Conservation (phyloP, 1,140 invertebrate genomes). For the Drosophila ananassae region DNA sequence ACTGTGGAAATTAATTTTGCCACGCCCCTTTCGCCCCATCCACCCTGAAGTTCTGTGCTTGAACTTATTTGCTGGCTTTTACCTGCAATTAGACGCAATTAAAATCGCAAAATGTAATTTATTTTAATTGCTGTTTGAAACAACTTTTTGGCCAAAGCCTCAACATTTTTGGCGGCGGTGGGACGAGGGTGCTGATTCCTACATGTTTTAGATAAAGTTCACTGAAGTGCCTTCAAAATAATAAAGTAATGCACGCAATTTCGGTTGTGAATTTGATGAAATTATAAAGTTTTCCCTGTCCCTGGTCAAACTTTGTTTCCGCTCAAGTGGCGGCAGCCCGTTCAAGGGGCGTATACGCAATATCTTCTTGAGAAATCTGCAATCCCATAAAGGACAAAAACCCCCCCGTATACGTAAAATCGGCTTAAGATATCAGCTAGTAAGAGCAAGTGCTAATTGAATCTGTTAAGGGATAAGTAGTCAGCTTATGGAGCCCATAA, state of each 20-base stretch:
- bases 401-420: not conserved
- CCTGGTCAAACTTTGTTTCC: constrained; percentile 17
- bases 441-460: constrained; percentile 44
- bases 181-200: constrained; percentile 30
- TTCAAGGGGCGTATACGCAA: constrained; percentile 8
- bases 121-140: constrained; percentile 79
- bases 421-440: constrained; percentile 13
- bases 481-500: constrained; percentile 13
- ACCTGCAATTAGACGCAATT: constrained; percentile 80
- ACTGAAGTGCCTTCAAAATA: constrained; percentile 77
- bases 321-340: constrained; percentile 10
- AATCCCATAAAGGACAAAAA: not conserved
- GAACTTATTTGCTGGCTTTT: constrained; percentile 76
- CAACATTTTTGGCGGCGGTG: constrained; percentile 23
- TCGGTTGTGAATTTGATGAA: constrained; percentile 77
- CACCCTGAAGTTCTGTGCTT: constrained; percentile 58
- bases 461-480: constrained; percentile 28
- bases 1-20: constrained; percentile 74
- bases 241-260: constrained; percentile 80
- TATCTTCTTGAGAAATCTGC: constrained; percentile 11
- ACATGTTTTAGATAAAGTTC: constrained; percentile 76
- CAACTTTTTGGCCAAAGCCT: constrained; percentile 65
- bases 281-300: constrained; percentile 68
- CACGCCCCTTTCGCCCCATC: not conserved
- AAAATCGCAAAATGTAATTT: constrained; percentile 80